These are phyloP conservation scores for Botia almorhae DNA, from an alignment of 2,797 vertebrate genomes.

Conservation along the genomic window DNA sequence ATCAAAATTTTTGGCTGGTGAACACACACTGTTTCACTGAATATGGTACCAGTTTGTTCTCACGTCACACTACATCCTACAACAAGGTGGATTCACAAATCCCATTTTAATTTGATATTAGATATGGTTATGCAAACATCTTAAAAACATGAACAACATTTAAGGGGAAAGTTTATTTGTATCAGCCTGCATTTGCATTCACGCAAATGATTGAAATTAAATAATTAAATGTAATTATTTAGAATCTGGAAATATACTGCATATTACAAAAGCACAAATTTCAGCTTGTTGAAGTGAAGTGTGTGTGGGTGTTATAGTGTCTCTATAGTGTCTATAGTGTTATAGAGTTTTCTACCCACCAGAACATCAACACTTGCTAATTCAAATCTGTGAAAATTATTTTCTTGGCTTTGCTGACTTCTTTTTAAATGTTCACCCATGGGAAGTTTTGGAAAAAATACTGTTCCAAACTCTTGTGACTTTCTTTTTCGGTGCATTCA, in stretches of 20 bases:
- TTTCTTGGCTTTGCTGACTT: neutral
- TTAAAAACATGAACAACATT: neutral
- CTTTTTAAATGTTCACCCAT: neutral
- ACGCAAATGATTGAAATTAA: neutral
- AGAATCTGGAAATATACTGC: neutral
- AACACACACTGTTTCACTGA: neutral
- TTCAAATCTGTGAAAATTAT: slow-evolving; percentile 8
- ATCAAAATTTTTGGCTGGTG: slow-evolving; percentile 12
- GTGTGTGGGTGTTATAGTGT: neutral
- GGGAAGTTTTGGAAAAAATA: neutral
- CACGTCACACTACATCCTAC: neutral
- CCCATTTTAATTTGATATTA: neutral
- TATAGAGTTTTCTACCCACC: neutral
- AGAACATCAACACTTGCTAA: neutral
- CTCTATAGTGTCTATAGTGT: neutral
- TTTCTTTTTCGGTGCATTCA: neutral
- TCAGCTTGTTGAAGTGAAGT: no score
- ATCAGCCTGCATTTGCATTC: no score
- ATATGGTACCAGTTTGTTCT: neutral
- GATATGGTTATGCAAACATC: neutral
- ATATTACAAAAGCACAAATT: neutral
- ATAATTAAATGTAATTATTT: neutral
- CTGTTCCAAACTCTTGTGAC: neutral
- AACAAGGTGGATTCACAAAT: neutral
- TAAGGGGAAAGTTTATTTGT: neutral